Evolutionary conservation across 2,888 invertebrate genomes (phyloP).

Genomic region (Lycia hirtaria): DNA sequence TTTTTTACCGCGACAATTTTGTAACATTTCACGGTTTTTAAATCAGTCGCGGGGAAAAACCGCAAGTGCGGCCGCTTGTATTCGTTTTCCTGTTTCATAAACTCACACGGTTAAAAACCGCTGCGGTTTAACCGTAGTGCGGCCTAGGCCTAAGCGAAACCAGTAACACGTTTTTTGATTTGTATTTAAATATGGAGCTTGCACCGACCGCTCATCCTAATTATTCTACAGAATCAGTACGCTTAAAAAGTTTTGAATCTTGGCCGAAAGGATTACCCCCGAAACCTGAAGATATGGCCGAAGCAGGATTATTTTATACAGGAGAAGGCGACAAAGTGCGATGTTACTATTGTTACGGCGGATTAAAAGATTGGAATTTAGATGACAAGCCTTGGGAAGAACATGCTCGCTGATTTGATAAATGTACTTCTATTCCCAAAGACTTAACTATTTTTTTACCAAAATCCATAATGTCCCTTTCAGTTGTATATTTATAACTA

Average conservation of each 20-base stretch:
- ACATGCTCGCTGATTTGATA: background rate
- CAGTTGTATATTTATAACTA: too few relatives aligned
- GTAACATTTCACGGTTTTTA: too few relatives aligned
- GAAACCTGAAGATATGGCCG: constrained; percentile 91
- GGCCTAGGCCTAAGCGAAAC: too few relatives aligned
- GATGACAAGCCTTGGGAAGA: background rate
- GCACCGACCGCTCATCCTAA: background rate
- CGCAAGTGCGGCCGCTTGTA: too few relatives aligned
- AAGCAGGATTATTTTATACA: constrained; percentile 96
- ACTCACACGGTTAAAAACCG: too few relatives aligned
- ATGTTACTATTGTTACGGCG: constrained; percentile 97
- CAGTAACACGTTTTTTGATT: background rate
- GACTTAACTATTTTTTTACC: too few relatives aligned
- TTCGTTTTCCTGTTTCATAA: too few relatives aligned
- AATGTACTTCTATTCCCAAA: too few relatives aligned
- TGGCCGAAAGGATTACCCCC: constrained; percentile 69
- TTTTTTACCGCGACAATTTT: too few relatives aligned
- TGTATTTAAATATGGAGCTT: background rate
- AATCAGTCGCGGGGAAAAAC: too few relatives aligned
- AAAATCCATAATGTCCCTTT: too few relatives aligned
- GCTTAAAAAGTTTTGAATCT: background rate
- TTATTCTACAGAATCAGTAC: background rate
- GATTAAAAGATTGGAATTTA: constrained; percentile 93
- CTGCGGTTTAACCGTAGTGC: too few relatives aligned
- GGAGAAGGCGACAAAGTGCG: constrained; percentile 95